phyloP scores from a whole-genome alignment of 2,888 invertebrate genomes.

The Tachystola acroxantha region DNA sequence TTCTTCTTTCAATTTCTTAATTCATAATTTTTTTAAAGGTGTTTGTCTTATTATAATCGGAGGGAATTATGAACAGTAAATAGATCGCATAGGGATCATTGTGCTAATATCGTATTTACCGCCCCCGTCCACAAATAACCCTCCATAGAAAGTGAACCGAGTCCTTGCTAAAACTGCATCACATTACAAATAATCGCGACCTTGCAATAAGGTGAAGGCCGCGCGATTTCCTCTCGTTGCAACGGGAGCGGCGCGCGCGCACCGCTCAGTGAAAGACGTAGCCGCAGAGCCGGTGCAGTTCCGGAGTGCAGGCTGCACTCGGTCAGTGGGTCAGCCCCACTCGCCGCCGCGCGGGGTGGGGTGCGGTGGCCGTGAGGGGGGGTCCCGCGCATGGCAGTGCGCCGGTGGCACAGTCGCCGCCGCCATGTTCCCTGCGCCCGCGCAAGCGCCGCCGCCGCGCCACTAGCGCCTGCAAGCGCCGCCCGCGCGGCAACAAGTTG shows the following conservation, averaged over 20 bases:
- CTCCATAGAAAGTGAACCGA: not conserved
- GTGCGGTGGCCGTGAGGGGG: constrained; percentile 16
- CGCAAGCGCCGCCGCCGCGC: constrained; percentile 32
- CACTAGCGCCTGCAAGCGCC: constrained; percentile 42
- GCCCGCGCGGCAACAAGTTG: constrained; percentile 39
- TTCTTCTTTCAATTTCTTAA: too few species aligned
- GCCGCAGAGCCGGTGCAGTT: constrained; percentile 53
- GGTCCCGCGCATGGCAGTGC: constrained; percentile 16
- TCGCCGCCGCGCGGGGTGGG: constrained; percentile 20
- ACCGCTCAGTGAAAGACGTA: constrained; percentile 51
- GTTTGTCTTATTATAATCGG: too few species aligned
- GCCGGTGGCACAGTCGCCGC: constrained; percentile 19
- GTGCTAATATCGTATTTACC: not conserved
- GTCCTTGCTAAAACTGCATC: constrained; percentile 12
- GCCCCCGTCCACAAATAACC: too few species aligned
- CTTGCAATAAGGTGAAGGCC: constrained; percentile 71
- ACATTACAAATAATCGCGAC: constrained; percentile 40
- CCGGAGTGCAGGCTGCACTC: constrained; percentile 60
- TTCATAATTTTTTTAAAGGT: too few species aligned
- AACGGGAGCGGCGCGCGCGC: constrained; percentile 53
- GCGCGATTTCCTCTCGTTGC: constrained; percentile 57
- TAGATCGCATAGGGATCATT: too few species aligned
- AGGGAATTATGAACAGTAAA: too few species aligned
- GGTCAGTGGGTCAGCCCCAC: constrained; percentile 73
- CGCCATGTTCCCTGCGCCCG: constrained; percentile 40